phyloP scores from a whole-genome alignment of 53 echinoderm and acorn worm species.

The Temnopleurus reevesii region DNA sequence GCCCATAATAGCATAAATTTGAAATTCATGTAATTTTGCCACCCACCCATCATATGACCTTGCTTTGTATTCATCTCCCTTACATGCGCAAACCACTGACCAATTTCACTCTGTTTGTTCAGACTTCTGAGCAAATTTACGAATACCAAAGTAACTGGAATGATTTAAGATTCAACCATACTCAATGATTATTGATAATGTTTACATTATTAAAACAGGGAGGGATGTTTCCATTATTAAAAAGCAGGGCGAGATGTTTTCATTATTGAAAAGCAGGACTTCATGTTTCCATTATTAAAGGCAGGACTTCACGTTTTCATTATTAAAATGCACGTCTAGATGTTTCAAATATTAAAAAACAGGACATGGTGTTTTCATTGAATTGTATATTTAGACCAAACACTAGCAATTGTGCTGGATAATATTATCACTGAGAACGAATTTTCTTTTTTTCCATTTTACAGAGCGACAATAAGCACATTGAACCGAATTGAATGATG shows the following conservation, averaged over 20 bases:
- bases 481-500: too few relatives aligned
- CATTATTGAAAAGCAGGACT: too few relatives aligned
- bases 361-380: neutral
- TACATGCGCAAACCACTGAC: neutral
- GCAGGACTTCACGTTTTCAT: too few relatives aligned
- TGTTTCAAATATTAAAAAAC: neutral
- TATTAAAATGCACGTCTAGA: too few relatives aligned
- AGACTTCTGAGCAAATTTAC: neutral
- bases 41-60: neutral
- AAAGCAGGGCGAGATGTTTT: neutral
- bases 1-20: too few relatives aligned
- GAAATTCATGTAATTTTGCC: too few relatives aligned
- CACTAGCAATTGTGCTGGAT: neutral
- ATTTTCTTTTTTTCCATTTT: too few relatives aligned
- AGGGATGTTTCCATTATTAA: neutral
- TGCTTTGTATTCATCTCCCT: neutral
- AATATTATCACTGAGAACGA: neutral
- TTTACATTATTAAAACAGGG: neutral
- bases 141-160: neutral
- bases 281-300: constrained; percentile 3
- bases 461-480: too few relatives aligned
- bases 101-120: neutral
- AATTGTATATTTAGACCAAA: neutral
- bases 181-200: constrained; percentile 22
- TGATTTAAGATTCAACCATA: neutral